Conservation (phyloP, 2,113 vertebrate species). For the cat (Felis catus) region F.catus_Fca126_mat1.0 CM031412.1:9690501-9691000, state of each 20-base stretch:
- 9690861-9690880: background rate
- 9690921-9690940: background rate
- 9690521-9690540: background rate
- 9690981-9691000: background rate
- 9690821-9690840: background rate
- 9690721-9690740: background rate
- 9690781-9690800: background rate
- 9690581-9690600: background rate
- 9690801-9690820: background rate
- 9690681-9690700: background rate
- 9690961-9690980: background rate
- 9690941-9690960: constrained; percentile 28
- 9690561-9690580: background rate
- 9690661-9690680: no score
- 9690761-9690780: background rate
- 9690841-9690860: background rate
- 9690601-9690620: background rate
- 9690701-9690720: background rate
- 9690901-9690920: background rate
- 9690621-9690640: background rate
- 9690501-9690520: background rate
- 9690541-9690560: background rate
- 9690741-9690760: background rate
- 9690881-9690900: background rate
- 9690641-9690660: background rate